Base-by-base conservation (phyloP, 2,113 vertebrate species). In the Menura novaehollandiae region DNA sequence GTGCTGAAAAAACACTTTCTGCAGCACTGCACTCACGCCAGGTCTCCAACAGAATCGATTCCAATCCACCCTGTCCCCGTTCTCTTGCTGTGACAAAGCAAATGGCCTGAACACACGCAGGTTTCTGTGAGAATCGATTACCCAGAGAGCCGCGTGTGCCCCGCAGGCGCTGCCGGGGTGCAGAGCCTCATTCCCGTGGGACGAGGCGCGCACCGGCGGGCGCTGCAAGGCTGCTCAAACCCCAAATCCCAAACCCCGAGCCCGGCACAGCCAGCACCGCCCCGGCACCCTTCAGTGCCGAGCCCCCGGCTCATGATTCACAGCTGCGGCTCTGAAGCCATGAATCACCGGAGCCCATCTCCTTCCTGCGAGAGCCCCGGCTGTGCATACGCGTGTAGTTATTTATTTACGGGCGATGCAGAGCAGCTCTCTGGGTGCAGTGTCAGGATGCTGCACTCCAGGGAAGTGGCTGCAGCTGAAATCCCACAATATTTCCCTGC, bases 341-440 rank as follows among this genome's bases (percentile, higher is more conserved):
- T 95, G 97, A 98, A 91, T 97, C 98, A 98, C 77, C 82, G 58
- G 94, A 95, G 95, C 96, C 97, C 95, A 91, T 95, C 97, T 97
- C 96, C 96, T 96, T 96, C 97, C 97, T 95, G 96, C 43, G 62
- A 91, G 91, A 96, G 84, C 63, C 76, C 78, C 47, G 76, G 62
- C 93, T 93, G 75, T 4, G 20, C 58, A 3, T 15, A 81, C 91
- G 83, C 59, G 1, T 7, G 39, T 0, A 1, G 59, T 74, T 84
- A 66, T 32, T 95, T 39, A 73, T 56, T 71, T 13, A 90, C 75
- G 62, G 94, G 81, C 47, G 39, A 78, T 37, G 95, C 95, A 72
- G 47, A 89, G 51, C 73, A 69, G 63, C 59, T 39, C 51, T 15
- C 30, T 18, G 43, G 37, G 56, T 12, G 53, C 37, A 2, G 49